Evolutionary conservation across 2,113 vertebrate species (phyloP), one percentile per base, ranked within the genome.

Genomic region (Leucosticte australis): DNA sequence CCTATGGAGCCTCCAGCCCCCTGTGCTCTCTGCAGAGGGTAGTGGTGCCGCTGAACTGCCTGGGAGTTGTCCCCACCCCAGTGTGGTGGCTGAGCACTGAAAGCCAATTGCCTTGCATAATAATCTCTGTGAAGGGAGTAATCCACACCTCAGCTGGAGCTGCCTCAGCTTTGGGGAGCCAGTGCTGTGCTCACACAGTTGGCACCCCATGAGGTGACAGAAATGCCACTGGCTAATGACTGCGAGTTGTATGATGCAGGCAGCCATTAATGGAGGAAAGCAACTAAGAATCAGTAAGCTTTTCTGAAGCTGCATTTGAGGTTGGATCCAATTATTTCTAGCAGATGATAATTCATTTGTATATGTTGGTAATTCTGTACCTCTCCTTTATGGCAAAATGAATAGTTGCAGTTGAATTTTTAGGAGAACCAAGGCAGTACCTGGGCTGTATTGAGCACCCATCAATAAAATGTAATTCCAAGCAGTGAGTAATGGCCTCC

Each of bases 41-140:
- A 39, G 1, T 46, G 62, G 4, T 28, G 47, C 13, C 8, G 30
- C 35, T 1, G 4, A 0, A 1, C 31, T 6, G 1, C 1, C 4
- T 13, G 63, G 46, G 16, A 70, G 56, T 41, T 2, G 0, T 70
- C 13, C 24, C 17, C 11, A 4, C 3, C 4, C 9, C 0, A 0
- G 7, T 17, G 22, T 28, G n/a, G 14, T 12, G 46, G 55, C 55
- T 68, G 59, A 74, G 59, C 2, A 0, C 49, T 37, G 2, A 13
- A 26, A 55, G 9, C 41, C 27, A 28, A 28, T 28, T 60, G 56
- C 33, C 27, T 60, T 46, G 5, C 17, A 5, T 35, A 65, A 78
- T 13, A 70, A 85, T 19, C 52, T 19, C 30, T 23, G 10, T 15
- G 56, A 69, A 37, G 39, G 21, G 30, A 88, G 50, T 10, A 26